phyloP scores from a whole-genome alignment of 1,140 invertebrate genomes.

The Stenopsyche tienmushanensis region DNA sequence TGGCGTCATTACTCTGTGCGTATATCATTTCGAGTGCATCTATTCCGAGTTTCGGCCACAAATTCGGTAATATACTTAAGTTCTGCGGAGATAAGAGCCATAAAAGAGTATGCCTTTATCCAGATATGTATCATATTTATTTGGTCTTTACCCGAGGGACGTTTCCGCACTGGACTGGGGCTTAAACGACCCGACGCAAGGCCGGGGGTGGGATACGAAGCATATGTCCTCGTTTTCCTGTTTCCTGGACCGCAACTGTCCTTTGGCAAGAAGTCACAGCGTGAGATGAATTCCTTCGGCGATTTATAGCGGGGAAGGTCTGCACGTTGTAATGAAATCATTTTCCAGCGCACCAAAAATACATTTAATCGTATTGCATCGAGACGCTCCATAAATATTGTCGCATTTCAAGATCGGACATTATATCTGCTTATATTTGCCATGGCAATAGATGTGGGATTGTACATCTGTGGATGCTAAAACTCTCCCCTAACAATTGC shows the following conservation, averaged over 20 bases:
- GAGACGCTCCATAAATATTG: too few relatives aligned
- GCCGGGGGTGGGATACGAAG: constrained; percentile 13
- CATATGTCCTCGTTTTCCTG: constrained; percentile 30
- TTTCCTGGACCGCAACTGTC: constrained; percentile 24
- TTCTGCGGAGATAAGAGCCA: background rate
- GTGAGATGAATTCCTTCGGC: constrained; percentile 18
- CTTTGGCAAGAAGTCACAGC: constrained; percentile 13
- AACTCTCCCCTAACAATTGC: background rate
- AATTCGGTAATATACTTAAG: background rate
- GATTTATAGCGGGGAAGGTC: too few relatives aligned
- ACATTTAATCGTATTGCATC: too few relatives aligned
- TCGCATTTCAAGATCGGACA: too few relatives aligned
- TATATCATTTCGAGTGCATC: too few relatives aligned
- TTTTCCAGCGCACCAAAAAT: too few relatives aligned
- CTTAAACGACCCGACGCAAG: background rate
- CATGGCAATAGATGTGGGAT: background rate
- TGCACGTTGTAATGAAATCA: too few relatives aligned
- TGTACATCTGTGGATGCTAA: background rate
- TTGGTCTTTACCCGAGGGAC: constrained; percentile 19
- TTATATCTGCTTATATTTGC: background rate
- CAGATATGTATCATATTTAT: constrained; percentile 34
- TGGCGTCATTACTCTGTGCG: too few relatives aligned
- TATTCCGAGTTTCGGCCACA: too few relatives aligned
- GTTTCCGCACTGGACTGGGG: constrained; percentile 9
- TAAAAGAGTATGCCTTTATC: constrained; percentile 1